Conservation (phyloP, 2,888 invertebrate species). For the Nipponacmea schrenckii region DNA sequence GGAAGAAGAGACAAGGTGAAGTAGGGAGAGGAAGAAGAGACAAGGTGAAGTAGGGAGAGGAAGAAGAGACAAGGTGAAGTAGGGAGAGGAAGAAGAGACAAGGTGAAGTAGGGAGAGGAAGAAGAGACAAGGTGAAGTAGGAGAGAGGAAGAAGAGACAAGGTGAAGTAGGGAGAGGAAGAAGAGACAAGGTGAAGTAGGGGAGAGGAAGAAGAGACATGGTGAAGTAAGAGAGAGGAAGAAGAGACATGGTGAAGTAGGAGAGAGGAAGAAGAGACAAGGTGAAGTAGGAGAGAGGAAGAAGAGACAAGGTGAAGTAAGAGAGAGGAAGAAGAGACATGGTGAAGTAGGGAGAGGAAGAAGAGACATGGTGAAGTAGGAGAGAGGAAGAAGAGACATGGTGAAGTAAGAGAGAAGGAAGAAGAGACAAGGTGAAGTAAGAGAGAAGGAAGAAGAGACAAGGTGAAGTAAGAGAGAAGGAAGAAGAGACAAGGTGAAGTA, state of each 20-base stretch:
- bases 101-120: too few species aligned
- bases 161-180: neutral
- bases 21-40: too few species aligned
- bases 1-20: too few species aligned
- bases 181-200: neutral
- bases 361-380: conserved; percentile 8
- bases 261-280: conserved; percentile 76
- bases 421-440: too few species aligned
- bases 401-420: too few species aligned
- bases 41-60: too few species aligned
- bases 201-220: neutral
- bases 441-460: too few species aligned
- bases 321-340: conserved; percentile 74
- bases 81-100: too few species aligned
- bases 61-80: too few species aligned
- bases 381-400: conserved; percentile 18
- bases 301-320: conserved; percentile 84
- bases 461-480: too few species aligned
- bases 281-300: conserved; percentile 76
- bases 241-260: conserved; percentile 78
- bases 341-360: conserved; percentile 11
- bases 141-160: neutral
- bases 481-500: too few species aligned
- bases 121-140: too few species aligned
- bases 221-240: conserved; percentile 42